Evolutionary conservation across 2,888 invertebrate species (phyloP).

Genomic region (Keiferia lycopersicella): DNA sequence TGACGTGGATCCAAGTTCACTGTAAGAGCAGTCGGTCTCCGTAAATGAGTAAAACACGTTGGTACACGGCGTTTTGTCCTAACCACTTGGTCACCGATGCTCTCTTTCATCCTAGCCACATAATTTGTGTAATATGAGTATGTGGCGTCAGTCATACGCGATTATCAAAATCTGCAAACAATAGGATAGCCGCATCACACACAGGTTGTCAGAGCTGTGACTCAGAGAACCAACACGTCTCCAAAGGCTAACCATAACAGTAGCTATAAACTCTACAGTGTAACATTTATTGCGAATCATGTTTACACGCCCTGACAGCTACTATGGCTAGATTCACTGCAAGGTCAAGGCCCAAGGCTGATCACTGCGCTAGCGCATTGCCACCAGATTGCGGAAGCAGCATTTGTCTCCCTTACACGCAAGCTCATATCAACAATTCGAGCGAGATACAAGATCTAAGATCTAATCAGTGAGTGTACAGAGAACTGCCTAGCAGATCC

Average conservation of each 20-base stretch:
- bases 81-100: no score
- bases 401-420: constrained; percentile 50
- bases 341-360: constrained; percentile 76
- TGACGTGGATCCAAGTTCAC: no score
- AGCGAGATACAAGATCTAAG: constrained; percentile 25
- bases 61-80: no score
- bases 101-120: no score
- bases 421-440: constrained; percentile 24
- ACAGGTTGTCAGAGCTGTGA: background rate
- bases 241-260: constrained; percentile 4
- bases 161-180: constrained; percentile 6
- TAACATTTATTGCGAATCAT: constrained; percentile 51
- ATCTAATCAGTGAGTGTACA: constrained; percentile 42
- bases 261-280: constrained; percentile 1
- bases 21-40: no score
- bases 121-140: background rate
- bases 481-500: constrained; percentile 48
- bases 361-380: constrained; percentile 53
- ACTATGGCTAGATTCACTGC: constrained; percentile 56
- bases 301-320: constrained; percentile 39
- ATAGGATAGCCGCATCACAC: background rate
- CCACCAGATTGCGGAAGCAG: constrained; percentile 38
- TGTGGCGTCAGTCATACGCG: background rate
- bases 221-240: background rate
- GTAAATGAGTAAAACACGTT: no score